Base-by-base conservation (phyloP, 2,888 invertebrate genomes). In the Aleiodes testaceus region DNA sequence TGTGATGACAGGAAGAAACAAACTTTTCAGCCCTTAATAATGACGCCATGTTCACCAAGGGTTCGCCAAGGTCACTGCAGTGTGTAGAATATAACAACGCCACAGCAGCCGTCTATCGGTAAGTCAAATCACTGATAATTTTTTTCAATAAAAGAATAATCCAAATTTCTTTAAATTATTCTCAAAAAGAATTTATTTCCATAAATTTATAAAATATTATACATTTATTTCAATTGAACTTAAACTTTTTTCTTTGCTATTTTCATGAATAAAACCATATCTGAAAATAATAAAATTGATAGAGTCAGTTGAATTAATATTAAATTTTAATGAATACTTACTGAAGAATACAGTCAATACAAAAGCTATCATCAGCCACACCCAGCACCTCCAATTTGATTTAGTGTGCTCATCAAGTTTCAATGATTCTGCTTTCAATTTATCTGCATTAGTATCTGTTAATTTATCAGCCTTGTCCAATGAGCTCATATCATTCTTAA, bases 201-300 rank as follows among this genome's bases (percentile, higher is more conserved):
- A 36, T 36, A 36, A 36, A 36, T 36, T 36, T 36, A 36, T 9
- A 36, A 36, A 36, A 36, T 36, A 26, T 26, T 5, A 26, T 26
- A 36, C 36, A 36, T 7, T 36, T 7, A 36, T 26, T 26, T 26
- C 4, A 2, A 3, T 36, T 36, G 11, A 36, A 36, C 2, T 36
- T 47, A 71, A 5, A 66, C 20, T 52, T 70, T 91, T 86, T 95
- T 96, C 85, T 93, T 96, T 89, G 95, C 94, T 52, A 97, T 90
- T 88, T 95, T 95, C 95, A 97, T 97, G 84, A 97, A 96, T 49
- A 97, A 88, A 66, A 97, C 94, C 96, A 97, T 97, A 89, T 93
- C 95, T 95, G 89, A 49, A 79, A 82, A 84, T 77, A 74, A 75
- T 20, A 18, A 67, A 47, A 69, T 50, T 53, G 3, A 9, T 20